Conservation (phyloP, 2,113 vertebrate genomes). For the Dinomys branickii region DNA sequence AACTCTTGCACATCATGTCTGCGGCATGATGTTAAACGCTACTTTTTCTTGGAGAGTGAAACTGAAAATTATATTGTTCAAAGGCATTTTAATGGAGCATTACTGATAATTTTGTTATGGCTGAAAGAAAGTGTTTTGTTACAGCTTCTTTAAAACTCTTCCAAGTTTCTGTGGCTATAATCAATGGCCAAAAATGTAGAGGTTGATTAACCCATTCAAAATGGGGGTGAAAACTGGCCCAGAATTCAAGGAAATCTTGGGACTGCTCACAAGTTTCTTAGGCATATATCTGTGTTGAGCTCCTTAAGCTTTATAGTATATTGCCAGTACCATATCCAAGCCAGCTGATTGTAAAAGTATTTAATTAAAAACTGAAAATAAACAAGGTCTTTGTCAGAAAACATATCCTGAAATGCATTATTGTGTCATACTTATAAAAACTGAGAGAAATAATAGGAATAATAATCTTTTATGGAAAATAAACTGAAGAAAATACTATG, state of each 20-base stretch:
- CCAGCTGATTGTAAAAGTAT: not conserved
- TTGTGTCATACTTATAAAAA: not conserved
- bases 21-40: not conserved
- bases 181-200: not conserved
- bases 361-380: not conserved
- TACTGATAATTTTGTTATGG: constrained; percentile 1
- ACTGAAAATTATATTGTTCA: not conserved
- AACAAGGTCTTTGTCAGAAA: not conserved
- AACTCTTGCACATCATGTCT: not conserved
- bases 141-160: not conserved
- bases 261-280: not conserved
- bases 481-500: not conserved
- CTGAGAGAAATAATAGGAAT: not conserved
- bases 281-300: not conserved
- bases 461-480: not conserved
- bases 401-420: not conserved
- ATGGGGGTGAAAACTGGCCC: not conserved
- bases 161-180: not conserved
- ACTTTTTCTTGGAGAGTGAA: constrained; percentile 19
- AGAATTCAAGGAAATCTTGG: not conserved
- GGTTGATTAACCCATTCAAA: not conserved
- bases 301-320: not conserved
- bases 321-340: not conserved
- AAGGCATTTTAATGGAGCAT: not conserved
- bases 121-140: not conserved